These are phyloP conservation scores for Celastrina argiolus DNA, from an alignment of 2,888 invertebrate genomes.

Conservation along the genomic window DNA sequence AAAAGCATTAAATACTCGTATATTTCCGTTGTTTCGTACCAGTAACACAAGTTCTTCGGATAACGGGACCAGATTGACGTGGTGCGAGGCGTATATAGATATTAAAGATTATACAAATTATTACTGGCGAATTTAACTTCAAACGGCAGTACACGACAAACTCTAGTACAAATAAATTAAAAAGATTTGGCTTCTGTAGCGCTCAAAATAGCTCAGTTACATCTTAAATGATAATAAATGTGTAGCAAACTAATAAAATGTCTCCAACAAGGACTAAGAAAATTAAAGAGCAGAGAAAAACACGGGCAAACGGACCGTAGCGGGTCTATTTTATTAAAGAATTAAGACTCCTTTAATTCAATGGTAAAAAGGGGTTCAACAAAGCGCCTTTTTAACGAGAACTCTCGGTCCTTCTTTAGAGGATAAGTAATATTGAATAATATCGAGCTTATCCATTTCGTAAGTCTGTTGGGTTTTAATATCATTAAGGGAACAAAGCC, in stretches of 20 bases:
- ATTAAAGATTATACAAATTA: too few relatives aligned
- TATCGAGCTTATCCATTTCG: constrained; percentile 55
- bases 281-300: constrained; percentile 44
- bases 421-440: constrained; percentile 48
- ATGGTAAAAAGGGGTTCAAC: constrained; percentile 45
- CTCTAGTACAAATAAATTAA: neutral
- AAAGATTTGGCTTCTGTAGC: neutral
- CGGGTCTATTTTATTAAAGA: constrained; percentile 53
- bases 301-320: constrained; percentile 45
- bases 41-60: too few relatives aligned
- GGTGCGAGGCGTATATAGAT: too few relatives aligned
- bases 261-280: constrained; percentile 41
- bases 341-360: constrained; percentile 48
- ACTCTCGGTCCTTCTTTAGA: constrained; percentile 44
- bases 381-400: constrained; percentile 49
- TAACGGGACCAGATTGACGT: too few relatives aligned
- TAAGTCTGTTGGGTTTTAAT: constrained; percentile 49
- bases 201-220: neutral
- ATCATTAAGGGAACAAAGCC: constrained; percentile 59
- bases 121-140: too few relatives aligned
- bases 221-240: neutral
- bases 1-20: too few relatives aligned
- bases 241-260: constrained; percentile 29
- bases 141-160: too few relatives aligned
- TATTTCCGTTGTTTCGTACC: too few relatives aligned